Base-by-base conservation (phyloP, 2,888 invertebrate genomes). In the Philaethria dido region DNA sequence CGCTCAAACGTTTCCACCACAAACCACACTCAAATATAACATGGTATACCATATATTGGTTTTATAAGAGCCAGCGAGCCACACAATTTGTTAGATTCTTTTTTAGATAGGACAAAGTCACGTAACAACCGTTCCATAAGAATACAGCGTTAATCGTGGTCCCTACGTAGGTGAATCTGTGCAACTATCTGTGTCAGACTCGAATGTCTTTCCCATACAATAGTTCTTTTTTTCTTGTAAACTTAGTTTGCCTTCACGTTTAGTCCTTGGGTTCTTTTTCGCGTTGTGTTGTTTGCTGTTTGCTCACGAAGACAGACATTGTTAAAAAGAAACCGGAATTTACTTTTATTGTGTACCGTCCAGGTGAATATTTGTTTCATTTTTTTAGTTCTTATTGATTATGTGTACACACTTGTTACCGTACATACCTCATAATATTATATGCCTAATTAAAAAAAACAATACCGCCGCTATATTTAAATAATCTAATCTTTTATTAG, bases 301-400 rank as follows among this genome's bases (percentile, higher is more conserved):
- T 77, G 74, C 76, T 73, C 74, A 75, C 77, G 74, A 72, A 76
- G 75, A 74, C 76, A 74, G 76, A 77, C 72, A 68, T 72, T 72
- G 70, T 73, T 74, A 79, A 76, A 82, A 86, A 84, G 86, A 88
- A 87, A 88, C 85, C 75, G 86, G 86, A 86, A 85, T 84, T 84
- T 78, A 81, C 80, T 81, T 83, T 80, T 80, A 78, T 77, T 80
- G 80, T 80, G 75, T 50, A 66, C 67, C 62, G 59, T 59, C 57
- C 18, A 62, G 48, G 61, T 66, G 65, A 69, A 70, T 71, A 73
- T 74, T 73, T 72, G 69, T 69, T 73, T 71, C 64, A 68, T 68
- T 68, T 42, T 50, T 62, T 57, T 69, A 47, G 33, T 20, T 44
- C 42, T 68, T 69, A 20, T 60, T 57, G 18, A 45, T 65, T 29